Conservation (phyloP, 1,140 invertebrate genomes). For the Dreissena polymorpha region DNA sequence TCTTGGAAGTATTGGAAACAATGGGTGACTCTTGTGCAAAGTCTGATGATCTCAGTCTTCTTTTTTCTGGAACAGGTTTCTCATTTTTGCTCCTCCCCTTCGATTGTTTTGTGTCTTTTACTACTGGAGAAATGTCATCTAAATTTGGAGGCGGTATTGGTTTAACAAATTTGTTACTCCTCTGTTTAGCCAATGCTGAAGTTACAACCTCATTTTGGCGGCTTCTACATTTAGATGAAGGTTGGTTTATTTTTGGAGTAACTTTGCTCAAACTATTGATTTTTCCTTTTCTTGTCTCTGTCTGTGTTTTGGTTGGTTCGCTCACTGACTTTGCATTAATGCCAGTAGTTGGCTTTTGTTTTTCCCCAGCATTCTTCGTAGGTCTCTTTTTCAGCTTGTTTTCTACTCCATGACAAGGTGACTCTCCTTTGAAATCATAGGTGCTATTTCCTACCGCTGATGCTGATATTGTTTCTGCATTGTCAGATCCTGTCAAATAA, state of each 20-base stretch:
- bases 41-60: background rate
- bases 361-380: too few species aligned
- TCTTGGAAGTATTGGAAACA: background rate
- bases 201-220: too few species aligned
- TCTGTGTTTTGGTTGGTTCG: background rate
- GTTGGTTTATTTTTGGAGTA: background rate
- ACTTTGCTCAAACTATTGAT: background rate
- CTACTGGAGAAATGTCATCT: constrained; percentile 45
- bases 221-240: background rate
- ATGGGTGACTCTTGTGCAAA: background rate
- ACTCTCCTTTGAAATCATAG: too few species aligned
- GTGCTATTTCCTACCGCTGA: too few species aligned
- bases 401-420: too few species aligned
- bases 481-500: too few species aligned
- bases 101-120: background rate
- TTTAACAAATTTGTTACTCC: background rate
- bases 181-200: background rate
- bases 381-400: too few species aligned
- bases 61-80: background rate
- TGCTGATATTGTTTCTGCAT: too few species aligned
- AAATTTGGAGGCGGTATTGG: constrained; percentile 24
- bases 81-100: background rate
- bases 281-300: background rate
- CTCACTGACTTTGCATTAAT: background rate
- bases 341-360: background rate